Percentiles rank a stretch among this genome's conserved stretches.
Conservation (phyloP, 2,113 vertebrate species). For the Oreochromis spilurus region DNA sequence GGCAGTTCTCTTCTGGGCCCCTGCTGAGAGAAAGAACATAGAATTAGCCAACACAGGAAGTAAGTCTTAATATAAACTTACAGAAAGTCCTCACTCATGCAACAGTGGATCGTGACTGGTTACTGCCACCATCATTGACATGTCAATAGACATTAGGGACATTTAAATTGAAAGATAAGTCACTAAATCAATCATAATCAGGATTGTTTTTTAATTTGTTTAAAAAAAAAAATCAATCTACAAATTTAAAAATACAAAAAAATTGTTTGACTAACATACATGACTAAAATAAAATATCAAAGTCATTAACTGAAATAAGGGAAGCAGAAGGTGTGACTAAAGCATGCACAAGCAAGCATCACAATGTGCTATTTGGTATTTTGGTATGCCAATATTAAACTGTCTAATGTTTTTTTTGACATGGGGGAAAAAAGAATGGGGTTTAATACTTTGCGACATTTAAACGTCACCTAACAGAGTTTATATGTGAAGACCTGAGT, state of each 20-base stretch:
- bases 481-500: background rate
- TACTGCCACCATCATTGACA: constrained; percentile 47
- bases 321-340: background rate
- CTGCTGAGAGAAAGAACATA: constrained; percentile 52
- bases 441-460: background rate
- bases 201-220: background rate
- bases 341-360: constrained; percentile 59
- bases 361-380: constrained; percentile 25
- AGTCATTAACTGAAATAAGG: background rate
- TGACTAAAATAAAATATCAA: background rate
- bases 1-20: constrained; percentile 71
- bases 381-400: background rate
- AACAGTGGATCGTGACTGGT: constrained; percentile 67
- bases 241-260: background rate
- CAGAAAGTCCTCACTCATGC: constrained; percentile 62
- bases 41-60: constrained; percentile 22
- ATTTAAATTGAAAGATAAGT: background rate
- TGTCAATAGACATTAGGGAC: background rate
- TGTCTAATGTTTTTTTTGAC: background rate
- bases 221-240: background rate
- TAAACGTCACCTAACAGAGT: background rate
- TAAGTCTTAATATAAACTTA: background rate
- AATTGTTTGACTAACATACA: background rate
- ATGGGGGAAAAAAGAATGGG: background rate
- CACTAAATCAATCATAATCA: background rate